Base-by-base conservation (phyloP, 2,113 vertebrate genomes). In the Rhynchopsitta pachyrhyncha region DNA sequence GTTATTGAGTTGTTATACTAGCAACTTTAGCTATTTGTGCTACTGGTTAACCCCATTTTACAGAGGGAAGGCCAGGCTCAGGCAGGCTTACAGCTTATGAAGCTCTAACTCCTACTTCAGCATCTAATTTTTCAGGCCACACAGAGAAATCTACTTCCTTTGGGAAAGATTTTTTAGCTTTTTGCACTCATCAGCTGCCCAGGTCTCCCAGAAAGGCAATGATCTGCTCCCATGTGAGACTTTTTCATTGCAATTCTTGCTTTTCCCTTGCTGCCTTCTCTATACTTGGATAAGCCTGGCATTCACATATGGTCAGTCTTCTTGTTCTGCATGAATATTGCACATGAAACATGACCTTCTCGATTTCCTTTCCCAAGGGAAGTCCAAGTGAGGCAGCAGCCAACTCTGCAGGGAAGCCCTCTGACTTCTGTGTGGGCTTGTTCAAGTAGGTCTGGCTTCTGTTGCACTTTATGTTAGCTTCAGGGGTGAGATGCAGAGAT, bases 401-500 rank as follows among this genome's bases (percentile, higher is more conserved):
- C 1, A 0, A 2, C 37, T 90, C 59, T 35, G 60, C 46, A 71
- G 89, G 76, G 76, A 88, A 93, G 69, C 27, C 62, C 70, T 91
- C 86, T 77, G 71, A 75, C 68, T 92, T 86, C 52, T 79, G 55
- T 81, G 88, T 78, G 76, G 55, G 60, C 47, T 93, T 70, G 55
- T 55, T 86, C 39, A 67, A 88, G 69, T 47, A 71, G 69, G 60
- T 66, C 33, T 83, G 73, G 55, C 80, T 94, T 86, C 68, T 94
- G 73, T 44, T 68, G 63, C 14, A 23, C 76, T 92, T 87, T 28
- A 15, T 64, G 59, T 66, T 92, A 67, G 71, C 92, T 94, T 75
- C 76, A 49, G 82, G 75, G 82, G 29, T 66, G 82, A 96, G 86
- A 93, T 96, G 73, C 35, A 94, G 68, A 81, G 93, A 95, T 92